Conservation (phyloP, 2,113 vertebrate genomes). For the Bucco capensis region DNA sequence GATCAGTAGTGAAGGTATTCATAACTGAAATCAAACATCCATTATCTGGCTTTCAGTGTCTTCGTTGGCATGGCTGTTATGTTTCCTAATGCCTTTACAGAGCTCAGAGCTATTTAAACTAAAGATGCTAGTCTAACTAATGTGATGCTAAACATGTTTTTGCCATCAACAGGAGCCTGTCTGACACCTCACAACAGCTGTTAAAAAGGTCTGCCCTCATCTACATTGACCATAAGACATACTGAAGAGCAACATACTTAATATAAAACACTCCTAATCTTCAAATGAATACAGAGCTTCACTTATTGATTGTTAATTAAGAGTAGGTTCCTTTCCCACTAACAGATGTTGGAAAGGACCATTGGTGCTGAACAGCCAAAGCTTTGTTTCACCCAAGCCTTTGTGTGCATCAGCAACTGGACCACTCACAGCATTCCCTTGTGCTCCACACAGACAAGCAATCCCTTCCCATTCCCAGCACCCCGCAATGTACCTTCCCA, state of each 20-base stretch:
- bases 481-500: background rate
- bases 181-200: background rate
- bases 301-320: background rate
- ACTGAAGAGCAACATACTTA: rapidly evolving
- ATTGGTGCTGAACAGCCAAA: background rate
- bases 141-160: background rate
- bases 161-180: background rate
- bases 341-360: rapidly evolving
- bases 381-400: background rate
- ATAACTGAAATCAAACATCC: background rate
- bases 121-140: background rate
- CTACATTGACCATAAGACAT: background rate
- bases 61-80: background rate
- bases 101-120: background rate
- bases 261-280: background rate
- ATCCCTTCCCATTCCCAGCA: background rate
- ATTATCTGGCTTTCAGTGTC: background rate
- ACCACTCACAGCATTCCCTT: background rate
- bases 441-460: background rate
- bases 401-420: background rate
- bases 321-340: background rate
- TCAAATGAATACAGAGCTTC: background rate
- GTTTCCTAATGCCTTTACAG: background rate
- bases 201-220: background rate
- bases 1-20: background rate